Percentiles rank a stretch among this genome's conserved stretches.
These are phyloP conservation scores for Protaetia brevitarsis DNA, from an alignment of 1,140 invertebrate genomes.

Conservation along the genomic window DNA sequence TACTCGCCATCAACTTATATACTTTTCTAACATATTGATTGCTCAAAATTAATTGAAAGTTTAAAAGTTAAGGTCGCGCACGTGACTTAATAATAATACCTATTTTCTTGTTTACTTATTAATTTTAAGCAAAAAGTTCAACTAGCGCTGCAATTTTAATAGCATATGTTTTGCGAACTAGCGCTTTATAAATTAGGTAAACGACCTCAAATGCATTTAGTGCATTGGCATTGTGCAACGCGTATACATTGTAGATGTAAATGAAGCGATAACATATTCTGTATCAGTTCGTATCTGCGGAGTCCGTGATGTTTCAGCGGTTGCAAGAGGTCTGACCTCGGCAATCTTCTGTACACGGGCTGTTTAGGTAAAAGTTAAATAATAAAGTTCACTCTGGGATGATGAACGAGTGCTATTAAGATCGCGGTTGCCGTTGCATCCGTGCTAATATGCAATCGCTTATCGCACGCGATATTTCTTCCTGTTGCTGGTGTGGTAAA, in stretches of 20 bases:
- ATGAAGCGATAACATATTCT: conserved; percentile 10
- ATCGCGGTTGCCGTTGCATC: neutral
- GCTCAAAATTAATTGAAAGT: too few relatives aligned
- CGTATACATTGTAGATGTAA: conserved; percentile 4
- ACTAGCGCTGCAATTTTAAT: too few relatives aligned
- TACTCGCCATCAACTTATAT: too few relatives aligned
- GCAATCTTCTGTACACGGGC: neutral
- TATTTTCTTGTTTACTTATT: too few relatives aligned
- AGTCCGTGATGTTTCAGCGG: neutral
- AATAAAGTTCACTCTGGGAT: neutral
- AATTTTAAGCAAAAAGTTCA: too few relatives aligned
- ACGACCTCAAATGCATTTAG: neutral
- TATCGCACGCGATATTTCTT: neutral
- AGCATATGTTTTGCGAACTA: too few relatives aligned
- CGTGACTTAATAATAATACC: too few relatives aligned
- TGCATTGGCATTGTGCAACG: neutral
- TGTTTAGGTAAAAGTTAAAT: neutral
- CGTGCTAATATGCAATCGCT: neutral
- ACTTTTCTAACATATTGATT: too few relatives aligned
- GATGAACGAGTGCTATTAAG: neutral
- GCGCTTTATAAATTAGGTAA: neutral
- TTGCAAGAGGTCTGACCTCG: neutral
- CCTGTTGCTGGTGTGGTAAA: neutral
- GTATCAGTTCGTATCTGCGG: conserved; percentile 1
- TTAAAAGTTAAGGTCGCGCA: too few relatives aligned